phyloP scores from a whole-genome alignment of 2,888 invertebrate genomes.

The Adelphocoris suturalis region DNA sequence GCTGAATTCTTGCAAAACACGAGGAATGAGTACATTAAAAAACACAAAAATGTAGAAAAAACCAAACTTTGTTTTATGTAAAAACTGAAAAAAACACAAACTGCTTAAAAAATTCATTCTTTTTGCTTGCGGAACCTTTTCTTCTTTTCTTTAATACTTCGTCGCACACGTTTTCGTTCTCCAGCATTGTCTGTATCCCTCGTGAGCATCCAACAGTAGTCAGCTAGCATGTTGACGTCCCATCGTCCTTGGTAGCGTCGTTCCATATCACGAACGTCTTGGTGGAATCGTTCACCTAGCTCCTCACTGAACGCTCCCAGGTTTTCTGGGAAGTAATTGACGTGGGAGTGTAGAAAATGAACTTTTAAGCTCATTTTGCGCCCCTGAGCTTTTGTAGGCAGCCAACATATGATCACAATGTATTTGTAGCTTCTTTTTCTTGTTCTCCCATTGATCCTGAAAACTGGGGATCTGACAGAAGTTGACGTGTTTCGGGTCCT shows the following conservation, averaged over 20 bases:
- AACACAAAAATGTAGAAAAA: no score
- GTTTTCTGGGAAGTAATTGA: constrained; percentile 75
- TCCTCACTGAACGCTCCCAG: constrained; percentile 77
- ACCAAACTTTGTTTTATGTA: not conserved
- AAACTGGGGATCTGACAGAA: no score
- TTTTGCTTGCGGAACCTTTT: not conserved
- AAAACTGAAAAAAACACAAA: not conserved
- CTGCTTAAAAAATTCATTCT: not conserved
- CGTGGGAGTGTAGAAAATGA: constrained; percentile 77
- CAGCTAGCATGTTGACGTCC: constrained; percentile 15
- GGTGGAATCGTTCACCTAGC: constrained; percentile 12
- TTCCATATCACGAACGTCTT: no score
- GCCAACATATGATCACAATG: no score
- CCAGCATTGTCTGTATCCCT: not conserved
- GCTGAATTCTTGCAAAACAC: not conserved
- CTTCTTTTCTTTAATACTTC: constrained; percentile 23
- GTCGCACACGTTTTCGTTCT: not conserved
- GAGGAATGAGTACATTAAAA: not conserved
- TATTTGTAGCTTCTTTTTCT: no score
- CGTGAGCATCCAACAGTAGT: constrained; percentile 52
- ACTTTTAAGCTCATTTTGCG: constrained; percentile 77
- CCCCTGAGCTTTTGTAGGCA: no score
- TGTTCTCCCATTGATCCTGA: no score
- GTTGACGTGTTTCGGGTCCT: not conserved
- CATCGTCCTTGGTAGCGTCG: constrained; percentile 34